Evolutionary conservation across 1,140 invertebrate species (phyloP), one percentile per base, ranked within the genome.

Genomic region (Nasonia giraulti): DNA sequence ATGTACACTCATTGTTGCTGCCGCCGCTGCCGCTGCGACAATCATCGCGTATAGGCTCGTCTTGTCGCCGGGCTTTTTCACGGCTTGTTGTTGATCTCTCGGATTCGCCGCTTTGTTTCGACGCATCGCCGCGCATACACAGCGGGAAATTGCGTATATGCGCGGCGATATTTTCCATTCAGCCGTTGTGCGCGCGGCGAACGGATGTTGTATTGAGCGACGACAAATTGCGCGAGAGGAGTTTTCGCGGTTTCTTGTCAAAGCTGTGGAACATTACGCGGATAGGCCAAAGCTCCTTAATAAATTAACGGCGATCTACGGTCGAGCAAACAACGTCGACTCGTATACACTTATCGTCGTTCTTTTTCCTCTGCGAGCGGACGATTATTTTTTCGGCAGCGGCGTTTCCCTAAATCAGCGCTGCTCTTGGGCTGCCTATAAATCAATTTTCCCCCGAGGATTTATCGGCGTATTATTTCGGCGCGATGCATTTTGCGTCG

Each of bases 31-130:
- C 17, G 2, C 6, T 12, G 20, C 8, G 11, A 69, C 2, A 10
- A 37, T 17, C 5, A 4, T 55, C 71, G 33, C 27, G 71, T 10
- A 14, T 17, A 40, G 31, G 31, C 17, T 31, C 71, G 31, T 37
- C 71, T 23, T 20, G 71, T 74, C 17, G 11, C 3, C 14, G 33
- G 71, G 33, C 31, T 80, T 80, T 69, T 68, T 80, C 78, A 47
- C 37, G 31, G 17, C 33, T 69, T 83, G 23, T 85, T 81, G 76
- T 85, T 81, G 76, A 87, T 87, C 80, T 87, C 88, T 87, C 86
- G 31, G 27, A 62, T 62, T 37, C 62, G 27, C 17, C 23, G 66
- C 27, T 69, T 69, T 27, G 66, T n/a, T 27, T 69, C 23, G 66
- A 69, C 0, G 66, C 20, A 23, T 27, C 5, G 66, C 0, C 23